A percentile compares a stretch with the other conserved stretches of the same genome.
These are phyloP conservation scores for Rafetus swinhoei DNA, from an alignment of 2,113 vertebrate species.

Conservation along the genomic window DNA sequence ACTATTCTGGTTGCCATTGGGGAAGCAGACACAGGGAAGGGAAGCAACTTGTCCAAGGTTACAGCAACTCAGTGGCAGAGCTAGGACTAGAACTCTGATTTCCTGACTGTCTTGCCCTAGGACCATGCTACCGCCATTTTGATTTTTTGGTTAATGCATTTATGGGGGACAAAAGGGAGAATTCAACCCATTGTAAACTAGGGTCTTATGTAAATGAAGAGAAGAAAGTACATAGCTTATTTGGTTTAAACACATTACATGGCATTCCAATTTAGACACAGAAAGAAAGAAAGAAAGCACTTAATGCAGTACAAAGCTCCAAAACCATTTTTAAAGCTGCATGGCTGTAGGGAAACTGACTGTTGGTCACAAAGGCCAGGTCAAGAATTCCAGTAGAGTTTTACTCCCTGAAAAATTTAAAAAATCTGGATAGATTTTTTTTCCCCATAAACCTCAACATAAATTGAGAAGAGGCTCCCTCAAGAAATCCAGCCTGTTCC, in stretches of 20 bases:
- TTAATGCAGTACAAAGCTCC: neutral
- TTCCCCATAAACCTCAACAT: neutral
- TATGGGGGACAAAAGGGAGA: neutral
- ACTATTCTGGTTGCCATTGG: neutral
- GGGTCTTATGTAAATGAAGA: neutral
- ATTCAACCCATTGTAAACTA: neutral
- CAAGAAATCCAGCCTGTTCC: neutral
- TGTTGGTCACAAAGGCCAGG: neutral
- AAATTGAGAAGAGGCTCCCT: conserved; percentile 51
- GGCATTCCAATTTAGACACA: neutral
- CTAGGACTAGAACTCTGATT: neutral
- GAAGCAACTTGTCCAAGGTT: neutral
- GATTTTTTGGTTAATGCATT: neutral
- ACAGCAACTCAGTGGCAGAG: neutral
- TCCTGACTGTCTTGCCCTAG: neutral
- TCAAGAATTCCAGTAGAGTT: neutral
- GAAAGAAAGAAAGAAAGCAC: neutral
- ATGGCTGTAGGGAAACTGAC: neutral
- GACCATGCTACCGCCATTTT: neutral
- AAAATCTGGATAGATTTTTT: neutral
- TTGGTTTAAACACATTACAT: neutral
- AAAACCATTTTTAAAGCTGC: neutral
- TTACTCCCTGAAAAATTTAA: conserved; percentile 20
- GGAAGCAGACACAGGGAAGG: neutral
- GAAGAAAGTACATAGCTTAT: neutral